Evolutionary conservation across 2,113 vertebrate genomes (phyloP), one percentile per base, ranked within the genome.

Genomic region (Camelus dromedarius): DNA sequence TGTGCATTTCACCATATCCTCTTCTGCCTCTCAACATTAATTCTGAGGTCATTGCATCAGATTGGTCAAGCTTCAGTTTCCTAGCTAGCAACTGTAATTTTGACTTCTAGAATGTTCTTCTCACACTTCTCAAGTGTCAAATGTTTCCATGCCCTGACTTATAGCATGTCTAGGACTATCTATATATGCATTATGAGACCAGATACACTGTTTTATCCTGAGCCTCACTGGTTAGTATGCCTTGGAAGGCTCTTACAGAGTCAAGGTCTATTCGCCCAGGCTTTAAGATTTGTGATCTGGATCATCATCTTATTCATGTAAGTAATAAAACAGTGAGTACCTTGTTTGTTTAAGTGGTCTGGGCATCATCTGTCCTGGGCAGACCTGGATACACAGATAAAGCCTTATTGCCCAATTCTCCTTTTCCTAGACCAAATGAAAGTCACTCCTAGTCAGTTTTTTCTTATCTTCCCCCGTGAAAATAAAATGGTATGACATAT

Each of bases 61-160:
- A 66, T 38, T 6, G 14, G 42, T 80, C 13, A 14, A 64, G 58
- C 42, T 97, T 93, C 52, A 46, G 30, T 64, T 32, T 35, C 80
- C 60, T 86, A 81, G 84, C 28, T 84, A 92, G 58, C 11, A 81
- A 89, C n/a, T 52, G 8, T 76, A 64, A 93, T 96, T 93, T 82
- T 91, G 73, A 76, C 32, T 77, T 95, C 56, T 73, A 62, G 48
- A 73, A 96, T 87, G 64, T 95, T 89, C n/a, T 93, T 95, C 83
- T 80, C 85, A 93, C 0, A 81, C 8, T 70, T 91, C 52, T 84
- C 70, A 91, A 67, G 72, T 86, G 35, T 66, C 82, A 93, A 26
- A 38, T 80, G 26, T 32, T 93, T 58, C 66, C 54, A 75, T 86
- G 38, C 69, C 58, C 58, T 69, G n/a, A 73, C 62, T 52, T 56